A percentile compares a stretch with the other conserved stretches of the same genome.
These are phyloP conservation scores for Rhopilema esculentum DNA, from an alignment of 30 jellyfish, hydroid and myxozoan genomes.

Conservation along the genomic window DNA sequence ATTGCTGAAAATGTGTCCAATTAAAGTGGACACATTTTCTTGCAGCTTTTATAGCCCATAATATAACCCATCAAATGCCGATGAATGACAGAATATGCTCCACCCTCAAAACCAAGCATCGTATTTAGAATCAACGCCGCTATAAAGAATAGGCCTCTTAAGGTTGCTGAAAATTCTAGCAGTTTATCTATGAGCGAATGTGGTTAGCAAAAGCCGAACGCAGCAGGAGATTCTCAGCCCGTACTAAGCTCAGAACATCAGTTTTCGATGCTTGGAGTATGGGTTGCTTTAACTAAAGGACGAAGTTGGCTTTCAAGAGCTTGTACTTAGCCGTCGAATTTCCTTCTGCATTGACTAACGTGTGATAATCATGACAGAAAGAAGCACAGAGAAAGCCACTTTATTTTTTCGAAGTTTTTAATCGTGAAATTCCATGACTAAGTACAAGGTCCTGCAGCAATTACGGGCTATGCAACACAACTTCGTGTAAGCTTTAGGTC, in stretches of 20 bases:
- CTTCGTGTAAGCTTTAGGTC: too few relatives aligned
- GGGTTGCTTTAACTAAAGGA: not conserved
- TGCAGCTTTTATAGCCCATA: too few relatives aligned
- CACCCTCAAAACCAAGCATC: too few relatives aligned
- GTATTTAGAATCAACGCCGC: too few relatives aligned
- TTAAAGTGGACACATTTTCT: too few relatives aligned
- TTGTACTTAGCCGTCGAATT: constrained; percentile 92
- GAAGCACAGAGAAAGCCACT: constrained; percentile 7
- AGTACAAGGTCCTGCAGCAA: constrained; percentile 58
- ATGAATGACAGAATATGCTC: too few relatives aligned
- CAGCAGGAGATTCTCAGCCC: constrained; percentile 56
- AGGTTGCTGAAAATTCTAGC: too few relatives aligned
- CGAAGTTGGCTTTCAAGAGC: constrained; percentile 1
- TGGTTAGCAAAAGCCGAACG: too few relatives aligned
- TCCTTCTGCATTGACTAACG: constrained; percentile 68
- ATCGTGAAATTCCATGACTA: constrained; percentile 70
- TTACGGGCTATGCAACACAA: not conserved
- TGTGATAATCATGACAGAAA: not conserved
- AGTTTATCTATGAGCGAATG: too few relatives aligned
- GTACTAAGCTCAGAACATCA: constrained; percentile 34
- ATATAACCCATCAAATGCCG: too few relatives aligned
- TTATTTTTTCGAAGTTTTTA: not conserved
- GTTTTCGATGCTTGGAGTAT: not conserved
- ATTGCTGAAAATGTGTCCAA: too few relatives aligned
- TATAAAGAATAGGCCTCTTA: too few relatives aligned